Evolutionary conservation across 2,888 invertebrate genomes (phyloP).

Genomic region (Macrophya annulata): DNA sequence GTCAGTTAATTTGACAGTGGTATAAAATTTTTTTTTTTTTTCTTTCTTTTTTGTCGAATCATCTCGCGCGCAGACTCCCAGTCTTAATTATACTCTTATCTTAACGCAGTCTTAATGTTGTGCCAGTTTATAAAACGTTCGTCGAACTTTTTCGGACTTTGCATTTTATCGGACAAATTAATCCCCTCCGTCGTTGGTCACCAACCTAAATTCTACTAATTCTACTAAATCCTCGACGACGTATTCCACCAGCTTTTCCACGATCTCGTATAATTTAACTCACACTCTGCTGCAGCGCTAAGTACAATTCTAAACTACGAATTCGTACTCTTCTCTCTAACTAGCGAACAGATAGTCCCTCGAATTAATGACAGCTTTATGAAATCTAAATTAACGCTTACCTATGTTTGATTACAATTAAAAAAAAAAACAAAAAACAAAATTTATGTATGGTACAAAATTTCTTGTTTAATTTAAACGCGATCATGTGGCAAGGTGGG

Average conservation of each 20-base stretch:
- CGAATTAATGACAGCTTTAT: not conserved
- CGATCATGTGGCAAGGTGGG: not conserved
- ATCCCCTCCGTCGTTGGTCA: conserved; percentile 35
- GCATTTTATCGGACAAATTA: conserved; percentile 39
- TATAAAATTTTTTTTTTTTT: not conserved
- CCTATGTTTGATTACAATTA: not conserved
- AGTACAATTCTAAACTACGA: conserved; percentile 35
- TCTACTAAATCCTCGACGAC: conserved; percentile 42
- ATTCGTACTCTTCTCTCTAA: not conserved
- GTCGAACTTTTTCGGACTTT: conserved; percentile 45
- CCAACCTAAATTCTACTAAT: conserved; percentile 34
- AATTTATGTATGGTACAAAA: not conserved
- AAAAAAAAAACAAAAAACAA: not conserved
- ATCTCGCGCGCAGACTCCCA: not conserved
- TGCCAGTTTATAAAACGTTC: conserved; percentile 1
- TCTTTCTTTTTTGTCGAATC: not conserved
- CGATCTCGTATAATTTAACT: conserved; percentile 41
- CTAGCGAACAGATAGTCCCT: not conserved
- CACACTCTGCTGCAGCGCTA: not conserved
- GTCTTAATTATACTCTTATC: conserved; percentile 18
- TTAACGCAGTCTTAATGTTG: not conserved
- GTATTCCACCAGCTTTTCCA: conserved; percentile 21
- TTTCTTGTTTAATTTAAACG: not conserved
- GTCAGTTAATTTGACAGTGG: conserved; percentile 17
- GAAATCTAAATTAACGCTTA: not conserved